phyloP scores from a whole-genome alignment of 2,888 invertebrate species.

The Melinaea marsaeus region DNA sequence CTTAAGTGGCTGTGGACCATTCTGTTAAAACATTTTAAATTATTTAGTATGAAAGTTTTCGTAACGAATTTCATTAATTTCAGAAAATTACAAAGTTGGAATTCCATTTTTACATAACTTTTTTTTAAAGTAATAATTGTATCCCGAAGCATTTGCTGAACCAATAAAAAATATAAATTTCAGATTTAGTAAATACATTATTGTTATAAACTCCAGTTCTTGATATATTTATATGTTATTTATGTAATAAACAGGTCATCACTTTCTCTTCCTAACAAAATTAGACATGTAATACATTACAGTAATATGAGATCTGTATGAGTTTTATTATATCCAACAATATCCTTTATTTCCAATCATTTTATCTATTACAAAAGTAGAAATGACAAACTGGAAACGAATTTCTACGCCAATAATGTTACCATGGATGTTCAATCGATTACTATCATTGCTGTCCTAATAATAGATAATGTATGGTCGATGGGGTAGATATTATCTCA shows the following conservation, averaged over 20 bases:
- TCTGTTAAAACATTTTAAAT: slow-evolving; percentile 16
- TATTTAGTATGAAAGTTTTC: slow-evolving; percentile 20
- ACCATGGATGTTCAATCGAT: slow-evolving; percentile 1
- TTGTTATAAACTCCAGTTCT: too few species aligned
- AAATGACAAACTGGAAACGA: slow-evolving; percentile 4
- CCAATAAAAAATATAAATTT: too few species aligned
- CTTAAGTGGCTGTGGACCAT: slow-evolving; percentile 20
- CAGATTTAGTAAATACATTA: too few species aligned
- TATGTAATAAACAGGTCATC: too few species aligned
- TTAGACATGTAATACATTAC: too few species aligned
- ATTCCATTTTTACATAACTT: too few species aligned
- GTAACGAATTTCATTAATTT: not conserved
- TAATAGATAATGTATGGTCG: slow-evolving; percentile 53
- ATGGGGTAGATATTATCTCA: not conserved
- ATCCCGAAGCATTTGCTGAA: too few species aligned
- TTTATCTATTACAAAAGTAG: slow-evolving; percentile 5
- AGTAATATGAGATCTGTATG: not conserved
- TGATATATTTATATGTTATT: too few species aligned
- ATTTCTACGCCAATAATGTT: slow-evolving; percentile 2
- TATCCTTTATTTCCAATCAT: slow-evolving; percentile 2
- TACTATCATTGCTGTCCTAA: slow-evolving; percentile 31
- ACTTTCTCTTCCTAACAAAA: too few species aligned
- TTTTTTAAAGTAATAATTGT: too few species aligned
- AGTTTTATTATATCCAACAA: not conserved
- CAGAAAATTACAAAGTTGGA: not conserved